Evolutionary conservation across 1,140 invertebrate genomes (phyloP), one percentile per base, ranked within the genome.

Genomic region (Tetramorium parvispinum): DNA sequence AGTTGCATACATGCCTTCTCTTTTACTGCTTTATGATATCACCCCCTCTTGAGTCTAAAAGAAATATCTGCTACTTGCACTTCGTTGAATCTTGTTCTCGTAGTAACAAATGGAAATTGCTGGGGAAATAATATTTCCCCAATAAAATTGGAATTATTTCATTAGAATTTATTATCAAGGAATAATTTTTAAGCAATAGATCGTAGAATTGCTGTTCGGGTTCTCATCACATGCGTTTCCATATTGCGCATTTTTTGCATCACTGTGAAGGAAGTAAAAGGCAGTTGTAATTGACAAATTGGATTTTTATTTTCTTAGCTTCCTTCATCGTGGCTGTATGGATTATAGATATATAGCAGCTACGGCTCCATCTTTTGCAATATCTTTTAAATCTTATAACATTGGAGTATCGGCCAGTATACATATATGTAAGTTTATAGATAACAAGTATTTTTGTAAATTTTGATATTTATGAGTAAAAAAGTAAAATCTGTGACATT

Each of bases 251-350:
- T 18, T 53, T 51, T 55, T 18, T 37, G n/a, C 7, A 24, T 27
- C 46, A 43, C 4, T 27, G 40, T 32, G 53, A 32, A 11, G 32
- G 7, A 66, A 37, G 66, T 63, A 63, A 79, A 66, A 68, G 77
- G 49, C 61, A 59, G 79, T 53, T 43, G 37, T 82, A 73, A 82
- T 71, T 82, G 66, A 82, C 65, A 71, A 68, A 51, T 24, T 76
- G 21, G 32, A 79, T 65, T 66, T 46, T 55, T 8, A 37, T 40
- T 11, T 70, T 70, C 11, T 27, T 6, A 24, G 8, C 32, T 70
- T 49, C 18, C 11, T 70, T n/a, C 27, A 32, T 46, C 57, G 24
- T 6, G 51, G 51, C 16, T 32, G 10, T 11, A 24, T n/a, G 13
- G n/a, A 6, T 16, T 43, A 7, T 3, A 37, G 0, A 11, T 37